Evolutionary conservation across 2,888 invertebrate genomes (phyloP), one percentile per base, ranked within the genome.

Genomic region (Drosophila siamana): DNA sequence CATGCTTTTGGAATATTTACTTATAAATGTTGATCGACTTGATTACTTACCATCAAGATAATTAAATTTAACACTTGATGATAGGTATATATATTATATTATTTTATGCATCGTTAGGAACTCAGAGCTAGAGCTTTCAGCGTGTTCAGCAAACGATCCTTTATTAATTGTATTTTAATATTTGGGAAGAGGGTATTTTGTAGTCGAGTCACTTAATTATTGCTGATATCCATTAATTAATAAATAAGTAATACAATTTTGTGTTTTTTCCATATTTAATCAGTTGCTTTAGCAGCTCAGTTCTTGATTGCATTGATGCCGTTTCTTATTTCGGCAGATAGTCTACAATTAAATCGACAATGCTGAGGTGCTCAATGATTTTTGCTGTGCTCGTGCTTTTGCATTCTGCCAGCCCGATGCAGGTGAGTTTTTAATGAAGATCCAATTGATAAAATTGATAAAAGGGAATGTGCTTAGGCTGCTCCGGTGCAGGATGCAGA

Each of bases 351-450:
- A 8, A 19, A 13, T 2, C 0, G n/a, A n/a, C 16, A 19, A 47
- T 46, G 56, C 16, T 24, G 11, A 56, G 26, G 56, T 46, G 11
- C n/a, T 8, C 44, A 11, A 15, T 2, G 24, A 11, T 24, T 8
- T 46, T 38, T 7, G 19, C 8, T 16, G 26, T 26, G 24, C 24
- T 56, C 5, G 8, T 26, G 22, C 5, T 56, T 11, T 5, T 47
- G 19, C 46, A 56, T 2, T 7, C 26, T 8, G n/a, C 5, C 5
- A n/a, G 5, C 1, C 16, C 11, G 2, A 11, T 15, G 9, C 26
- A 47, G 38, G 56, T 47, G 7, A 19, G 26, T 26, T n/a, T 22
- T 38, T 7, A n/a, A 11, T 16, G 3, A n/a, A 48, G 1, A 24
- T 8, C 0, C 0, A 24, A 15, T 46, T 19, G 33, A 51, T 38